These are phyloP conservation scores for Rhimphoctona megacephalus DNA, from an alignment of 2,888 invertebrate genomes.

Conservation along the genomic window DNA sequence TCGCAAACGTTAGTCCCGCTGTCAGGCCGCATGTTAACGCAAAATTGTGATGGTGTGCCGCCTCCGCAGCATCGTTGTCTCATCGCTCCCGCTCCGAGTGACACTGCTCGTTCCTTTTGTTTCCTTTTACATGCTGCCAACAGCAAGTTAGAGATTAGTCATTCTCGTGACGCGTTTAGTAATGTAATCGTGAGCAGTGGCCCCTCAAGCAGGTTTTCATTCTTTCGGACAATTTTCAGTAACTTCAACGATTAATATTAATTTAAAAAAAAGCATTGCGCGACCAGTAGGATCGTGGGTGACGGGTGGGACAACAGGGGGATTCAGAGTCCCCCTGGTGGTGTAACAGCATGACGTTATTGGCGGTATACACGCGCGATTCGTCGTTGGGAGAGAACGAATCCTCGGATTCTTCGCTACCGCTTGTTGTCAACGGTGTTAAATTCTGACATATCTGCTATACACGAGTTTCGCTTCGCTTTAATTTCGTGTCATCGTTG, in stretches of 20 bases:
- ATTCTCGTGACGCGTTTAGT: background rate
- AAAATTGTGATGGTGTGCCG: background rate
- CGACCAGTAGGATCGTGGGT: background rate
- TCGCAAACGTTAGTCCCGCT: background rate
- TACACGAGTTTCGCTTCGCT: background rate
- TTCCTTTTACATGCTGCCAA: background rate
- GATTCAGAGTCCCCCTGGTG: constrained; percentile 8
- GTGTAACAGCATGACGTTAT: constrained; percentile 9
- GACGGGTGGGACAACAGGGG: constrained; percentile 1
- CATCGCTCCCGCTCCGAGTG: background rate
- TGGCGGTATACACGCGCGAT: background rate
- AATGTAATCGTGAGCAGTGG: constrained; percentile 1
- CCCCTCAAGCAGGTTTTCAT: background rate
- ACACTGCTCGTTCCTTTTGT: background rate
- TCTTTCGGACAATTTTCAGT: background rate
- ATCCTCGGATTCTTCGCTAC: background rate
- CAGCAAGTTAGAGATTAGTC: background rate
- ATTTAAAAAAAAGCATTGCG: background rate
- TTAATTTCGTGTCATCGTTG: background rate
- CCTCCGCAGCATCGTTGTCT: background rate
- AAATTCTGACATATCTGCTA: background rate
- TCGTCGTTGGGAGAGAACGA: background rate
- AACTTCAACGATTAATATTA: background rate
- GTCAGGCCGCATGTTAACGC: background rate
- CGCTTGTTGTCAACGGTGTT: background rate